A percentile compares a stretch with the other conserved stretches of the same genome.
These are phyloP conservation scores for Mercenaria mercenaria DNA, from an alignment of 1,140 invertebrate genomes.

Conservation along the genomic window DNA sequence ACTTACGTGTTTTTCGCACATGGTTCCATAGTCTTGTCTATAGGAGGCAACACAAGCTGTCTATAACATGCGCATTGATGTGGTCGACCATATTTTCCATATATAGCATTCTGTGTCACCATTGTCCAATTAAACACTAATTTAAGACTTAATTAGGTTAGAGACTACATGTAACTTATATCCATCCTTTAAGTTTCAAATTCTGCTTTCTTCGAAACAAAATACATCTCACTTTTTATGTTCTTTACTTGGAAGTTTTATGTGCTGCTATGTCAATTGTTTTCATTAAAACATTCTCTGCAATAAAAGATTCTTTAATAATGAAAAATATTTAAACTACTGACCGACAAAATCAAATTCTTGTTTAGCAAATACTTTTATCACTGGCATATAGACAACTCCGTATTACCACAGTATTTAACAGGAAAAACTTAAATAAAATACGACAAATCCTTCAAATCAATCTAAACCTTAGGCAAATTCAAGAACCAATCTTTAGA, in stretches of 20 bases:
- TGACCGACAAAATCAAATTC: no score
- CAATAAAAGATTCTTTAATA: no score
- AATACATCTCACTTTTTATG: no score
- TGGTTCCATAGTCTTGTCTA: constrained; percentile 16
- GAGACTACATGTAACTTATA: background rate
- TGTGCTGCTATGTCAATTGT: no score
- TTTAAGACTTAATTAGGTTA: background rate
- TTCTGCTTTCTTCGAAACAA: no score
- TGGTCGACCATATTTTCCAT: background rate
- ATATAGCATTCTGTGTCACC: constrained; percentile 16
- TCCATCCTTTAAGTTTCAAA: background rate
- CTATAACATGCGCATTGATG: constrained; percentile 35
- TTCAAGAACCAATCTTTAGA: background rate
- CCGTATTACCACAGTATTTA: background rate
- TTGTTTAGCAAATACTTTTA: no score
- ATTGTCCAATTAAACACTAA: constrained; percentile 4
- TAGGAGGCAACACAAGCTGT: background rate
- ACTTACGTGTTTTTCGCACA: background rate
- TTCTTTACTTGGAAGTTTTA: no score
- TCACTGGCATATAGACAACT: no score
- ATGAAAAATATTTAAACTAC: no score
- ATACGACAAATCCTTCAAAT: background rate
- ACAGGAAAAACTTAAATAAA: background rate
- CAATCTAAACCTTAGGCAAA: background rate
- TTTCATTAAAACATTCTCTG: no score